Evolutionary conservation across 2,888 invertebrate genomes (phyloP), one percentile per base, ranked within the genome.

Genomic region (Amphipoea oculea): DNA sequence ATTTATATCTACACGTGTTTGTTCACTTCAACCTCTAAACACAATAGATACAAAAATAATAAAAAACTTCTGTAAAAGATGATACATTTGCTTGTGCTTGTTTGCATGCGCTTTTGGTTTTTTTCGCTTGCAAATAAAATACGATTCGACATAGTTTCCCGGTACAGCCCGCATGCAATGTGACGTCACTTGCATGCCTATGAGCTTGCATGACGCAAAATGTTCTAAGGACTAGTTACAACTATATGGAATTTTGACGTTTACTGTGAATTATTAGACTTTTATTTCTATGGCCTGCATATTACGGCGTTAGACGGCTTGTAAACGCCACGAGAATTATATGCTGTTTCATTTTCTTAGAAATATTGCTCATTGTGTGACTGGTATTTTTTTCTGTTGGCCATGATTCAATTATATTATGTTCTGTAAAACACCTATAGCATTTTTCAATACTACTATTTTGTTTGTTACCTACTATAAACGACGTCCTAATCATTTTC

Each of bases 151-250:
- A 82, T 65, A 75, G 70, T 85, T 86, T 86, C 78, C 81, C 66
- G 79, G 83, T 86, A 83, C 79, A 84, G 72, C 79, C 73, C 67
- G 74, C 73, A 79, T 87, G 82, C 79, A 78, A 70, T 14, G 48
- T 69, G 73, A 80, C 84, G 82, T 78, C 86, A 84, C 72, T 69
- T 67, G 68, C 83, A 79, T 79, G 80, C 78, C 77, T 81, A 70
- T 78, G 40, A 70, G 66, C 68, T 78, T 75, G 83, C 83, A 82
- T 85, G 83, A 88, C 84, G 78, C 76, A 84, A 78, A 84, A 78
- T 65, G 40, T 71, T 63, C 36, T 42, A 76, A 71, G 40, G 57
- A 4, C 62, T 62, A 40, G 29, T 72, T 67, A 78, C 70, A 75
- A 73, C 66, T 74, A 36, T 76, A 79, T 81, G 68, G 36, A 78